Base-by-base conservation (phyloP, 1,140 invertebrate species). In the Bombus polaris region DNA sequence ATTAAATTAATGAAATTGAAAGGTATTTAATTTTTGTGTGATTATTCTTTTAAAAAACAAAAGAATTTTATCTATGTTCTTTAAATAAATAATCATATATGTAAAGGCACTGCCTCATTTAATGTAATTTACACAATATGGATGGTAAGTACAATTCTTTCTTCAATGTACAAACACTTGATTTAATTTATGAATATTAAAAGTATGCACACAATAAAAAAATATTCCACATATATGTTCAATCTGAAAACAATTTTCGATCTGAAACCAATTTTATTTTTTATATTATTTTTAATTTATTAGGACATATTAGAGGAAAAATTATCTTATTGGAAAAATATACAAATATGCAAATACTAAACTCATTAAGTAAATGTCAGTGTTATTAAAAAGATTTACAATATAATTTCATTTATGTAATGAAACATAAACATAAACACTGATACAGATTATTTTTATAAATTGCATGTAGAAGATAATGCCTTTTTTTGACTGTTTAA, bases 101-200 rank as follows among this genome's bases (percentile, higher is more conserved):
- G 18, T 53, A 83, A 88, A 88, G 87, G 85, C 87, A 88, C 87
- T 88, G 87, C 85, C 87, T 80, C 57, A 66, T 88, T 83, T 68
- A 76, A 86, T 78, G n/a, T 32, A 83, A 81, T 78, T 78, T 88
- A 82, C 47, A 81, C 57, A 83, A 59, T 86, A 42, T 73, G 53
- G 28, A 39, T 59, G 57, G 37, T 86, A 86, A 88, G 79, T 86
- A 86, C 79, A 81, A 35, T 57, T 81, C 35, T 62, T 28, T 3
- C 42, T 42, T 78, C 28, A 47, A 77, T 66, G 37, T 77, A 83
- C 57, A 53, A 84, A 84, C 86, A 73, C 59, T 86, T 82, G 59
- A 78, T 15, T 32, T 35, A 73, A 83, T 72, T 28, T 44, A 70
- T 70, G 35, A 86, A 71, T 28, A 39, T 62, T 74, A 66, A 73